Evolutionary conservation across 1,140 invertebrate genomes (phyloP).

Genomic region (Drosophila punjabiensis): DNA sequence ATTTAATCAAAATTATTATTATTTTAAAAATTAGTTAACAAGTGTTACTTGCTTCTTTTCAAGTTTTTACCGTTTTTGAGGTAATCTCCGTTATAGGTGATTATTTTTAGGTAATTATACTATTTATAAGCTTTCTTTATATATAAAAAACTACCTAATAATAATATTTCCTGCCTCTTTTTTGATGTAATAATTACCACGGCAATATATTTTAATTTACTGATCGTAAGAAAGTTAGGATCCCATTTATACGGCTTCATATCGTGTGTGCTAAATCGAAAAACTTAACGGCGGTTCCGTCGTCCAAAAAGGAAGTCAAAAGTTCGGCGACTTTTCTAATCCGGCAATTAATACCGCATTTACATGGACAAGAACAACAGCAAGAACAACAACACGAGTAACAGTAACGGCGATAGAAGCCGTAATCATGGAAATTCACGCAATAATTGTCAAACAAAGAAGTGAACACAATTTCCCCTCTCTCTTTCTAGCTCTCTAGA

Average conservation of each 20-base stretch:
- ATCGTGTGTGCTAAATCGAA: conserved; percentile 30
- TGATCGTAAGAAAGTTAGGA: conserved; percentile 5
- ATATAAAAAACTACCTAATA: not conserved
- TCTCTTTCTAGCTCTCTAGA: not conserved
- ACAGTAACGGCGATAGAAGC: conserved; percentile 30
- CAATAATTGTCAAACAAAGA: conserved; percentile 73
- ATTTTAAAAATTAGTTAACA: not conserved
- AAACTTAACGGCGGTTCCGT: conserved; percentile 13
- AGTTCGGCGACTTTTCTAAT: conserved; percentile 45
- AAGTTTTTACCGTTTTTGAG: too few relatives aligned
- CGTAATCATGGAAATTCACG: conserved; percentile 69
- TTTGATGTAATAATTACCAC: not conserved
- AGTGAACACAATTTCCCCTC: conserved; percentile 26
- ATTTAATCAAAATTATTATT: not conserved
- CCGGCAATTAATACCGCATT: conserved; percentile 45
- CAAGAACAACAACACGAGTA: not conserved
- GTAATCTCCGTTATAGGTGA: not conserved
- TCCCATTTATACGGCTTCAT: conserved; percentile 11
- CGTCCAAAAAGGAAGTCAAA: conserved; percentile 38
- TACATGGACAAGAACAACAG: conserved; percentile 16
- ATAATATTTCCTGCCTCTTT: not conserved
- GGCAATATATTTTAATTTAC: not conserved
- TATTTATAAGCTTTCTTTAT: not conserved
- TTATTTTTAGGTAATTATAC: not conserved
- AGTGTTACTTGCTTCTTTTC: too few relatives aligned